These are phyloP conservation scores for Deilephila porcellus DNA, from an alignment of 2,888 invertebrate species.

Conservation along the genomic window DNA sequence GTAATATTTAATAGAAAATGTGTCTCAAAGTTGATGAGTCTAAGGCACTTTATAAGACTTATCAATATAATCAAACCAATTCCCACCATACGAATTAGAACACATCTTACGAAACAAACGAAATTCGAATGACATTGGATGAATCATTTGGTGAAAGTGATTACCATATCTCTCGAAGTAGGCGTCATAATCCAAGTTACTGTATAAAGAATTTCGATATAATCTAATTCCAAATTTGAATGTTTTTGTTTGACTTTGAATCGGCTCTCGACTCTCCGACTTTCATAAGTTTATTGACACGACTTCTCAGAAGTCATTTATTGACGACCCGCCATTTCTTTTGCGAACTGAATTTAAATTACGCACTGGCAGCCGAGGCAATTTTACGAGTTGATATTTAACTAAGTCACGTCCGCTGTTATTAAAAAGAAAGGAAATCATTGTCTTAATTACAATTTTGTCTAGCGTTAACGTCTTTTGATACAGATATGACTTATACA, in stretches of 20 bases:
- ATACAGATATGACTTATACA: too few species aligned
- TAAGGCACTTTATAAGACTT: too few species aligned
- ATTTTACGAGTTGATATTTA: background rate
- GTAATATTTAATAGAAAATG: too few species aligned
- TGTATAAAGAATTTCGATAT: background rate
- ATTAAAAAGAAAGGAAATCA: background rate
- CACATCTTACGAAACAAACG: background rate
- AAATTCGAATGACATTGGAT: background rate
- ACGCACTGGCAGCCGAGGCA: background rate
- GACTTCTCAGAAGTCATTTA: constrained; percentile 7
- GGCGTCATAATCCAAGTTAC: constrained; percentile 9
- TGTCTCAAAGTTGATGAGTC: too few species aligned
- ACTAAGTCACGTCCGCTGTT: background rate
- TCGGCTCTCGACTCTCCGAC: constrained; percentile 15
- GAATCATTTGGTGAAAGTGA: constrained; percentile 13
- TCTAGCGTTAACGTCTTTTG: too few species aligned
- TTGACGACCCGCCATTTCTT: constrained; percentile 24
- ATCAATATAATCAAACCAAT: background rate
- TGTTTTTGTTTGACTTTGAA: background rate
- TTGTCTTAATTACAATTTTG: background rate
- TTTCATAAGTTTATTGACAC: constrained; percentile 24
- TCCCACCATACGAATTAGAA: background rate
- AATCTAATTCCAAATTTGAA: background rate
- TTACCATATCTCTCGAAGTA: background rate
- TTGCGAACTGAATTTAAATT: constrained; percentile 32